Evolutionary conservation across 2,113 vertebrate species (phyloP).

Genomic region (Holacanthus passer): DNA sequence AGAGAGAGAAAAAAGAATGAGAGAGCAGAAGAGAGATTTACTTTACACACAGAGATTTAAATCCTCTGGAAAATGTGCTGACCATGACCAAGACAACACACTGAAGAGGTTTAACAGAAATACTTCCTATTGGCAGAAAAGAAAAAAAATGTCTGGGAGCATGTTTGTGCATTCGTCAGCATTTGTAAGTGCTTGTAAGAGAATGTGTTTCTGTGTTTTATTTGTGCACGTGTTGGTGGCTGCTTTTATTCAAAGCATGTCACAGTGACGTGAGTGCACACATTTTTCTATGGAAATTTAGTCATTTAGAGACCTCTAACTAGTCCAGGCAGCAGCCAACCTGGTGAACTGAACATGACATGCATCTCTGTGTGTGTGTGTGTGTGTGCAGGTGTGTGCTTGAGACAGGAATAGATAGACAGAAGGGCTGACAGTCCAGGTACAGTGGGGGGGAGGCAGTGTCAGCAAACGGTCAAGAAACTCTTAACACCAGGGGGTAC

Average conservation of each 20-base stretch:
- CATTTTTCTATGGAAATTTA: conserved; percentile 3
- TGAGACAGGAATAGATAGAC: conserved; percentile 55
- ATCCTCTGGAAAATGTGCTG: conserved; percentile 71
- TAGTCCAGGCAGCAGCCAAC: neutral
- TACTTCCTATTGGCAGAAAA: conserved; percentile 44
- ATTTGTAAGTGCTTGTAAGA: neutral
- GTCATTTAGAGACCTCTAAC: conserved; percentile 26
- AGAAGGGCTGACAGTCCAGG: conserved; percentile 79
- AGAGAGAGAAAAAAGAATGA: neutral
- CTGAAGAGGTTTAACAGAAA: conserved; percentile 51
- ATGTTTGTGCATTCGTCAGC: conserved; percentile 18
- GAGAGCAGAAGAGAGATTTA: conserved; percentile 45
- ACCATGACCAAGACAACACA: conserved; percentile 54
- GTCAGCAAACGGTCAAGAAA: conserved; percentile 82
- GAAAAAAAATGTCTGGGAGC: conserved; percentile 20
- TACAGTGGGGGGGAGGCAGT: conserved; percentile 67
- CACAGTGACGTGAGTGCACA: neutral
- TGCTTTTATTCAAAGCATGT: conserved; percentile 11
- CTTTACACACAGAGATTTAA: conserved; percentile 58
- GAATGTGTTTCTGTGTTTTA: conserved; percentile 9
- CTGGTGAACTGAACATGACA: conserved; percentile 49
- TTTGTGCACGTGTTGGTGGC: neutral
- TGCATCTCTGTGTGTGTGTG: conserved; percentile 45
- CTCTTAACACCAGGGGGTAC: conserved; percentile 75
- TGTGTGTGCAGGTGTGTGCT: conserved; percentile 24